Conservation (phyloP, 2,797 vertebrate genomes). For the Merluccius polli region DNA sequence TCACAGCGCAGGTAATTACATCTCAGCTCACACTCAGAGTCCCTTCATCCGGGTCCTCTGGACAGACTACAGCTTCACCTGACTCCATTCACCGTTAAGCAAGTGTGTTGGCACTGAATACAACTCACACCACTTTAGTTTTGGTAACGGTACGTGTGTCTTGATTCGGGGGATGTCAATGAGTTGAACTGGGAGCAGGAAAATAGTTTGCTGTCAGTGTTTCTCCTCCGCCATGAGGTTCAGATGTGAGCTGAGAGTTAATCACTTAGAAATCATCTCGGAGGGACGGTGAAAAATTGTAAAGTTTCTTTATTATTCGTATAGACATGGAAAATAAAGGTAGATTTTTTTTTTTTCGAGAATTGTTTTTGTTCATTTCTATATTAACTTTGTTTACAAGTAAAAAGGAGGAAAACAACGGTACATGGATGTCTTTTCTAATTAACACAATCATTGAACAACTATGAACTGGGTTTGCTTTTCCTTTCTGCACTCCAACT, state of each 20-base stretch:
- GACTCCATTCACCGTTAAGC: too few species aligned
- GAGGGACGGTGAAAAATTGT: not conserved
- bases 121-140: not conserved
- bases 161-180: not conserved
- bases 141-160: not conserved
- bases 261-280: not conserved
- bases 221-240: too few species aligned
- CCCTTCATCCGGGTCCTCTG: not conserved
- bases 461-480: not conserved
- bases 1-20: not conserved
- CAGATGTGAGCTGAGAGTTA: not conserved
- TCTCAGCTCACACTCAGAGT: not conserved
- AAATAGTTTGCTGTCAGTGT: not conserved
- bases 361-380: not conserved
- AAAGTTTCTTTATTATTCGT: not conserved
- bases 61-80: not conserved
- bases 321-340: conserved; percentile 1
- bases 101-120: not conserved
- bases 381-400: not conserved
- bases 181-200: not conserved
- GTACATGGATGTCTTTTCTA: not conserved
- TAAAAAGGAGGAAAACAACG: not conserved
- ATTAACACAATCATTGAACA: not conserved
- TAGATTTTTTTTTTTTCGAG: not conserved
- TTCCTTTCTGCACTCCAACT: not conserved